Evolutionary conservation across 2,113 vertebrate genomes (phyloP), one percentile per base, ranked within the genome.

Genomic region (Acanthisitta chloris): DNA sequence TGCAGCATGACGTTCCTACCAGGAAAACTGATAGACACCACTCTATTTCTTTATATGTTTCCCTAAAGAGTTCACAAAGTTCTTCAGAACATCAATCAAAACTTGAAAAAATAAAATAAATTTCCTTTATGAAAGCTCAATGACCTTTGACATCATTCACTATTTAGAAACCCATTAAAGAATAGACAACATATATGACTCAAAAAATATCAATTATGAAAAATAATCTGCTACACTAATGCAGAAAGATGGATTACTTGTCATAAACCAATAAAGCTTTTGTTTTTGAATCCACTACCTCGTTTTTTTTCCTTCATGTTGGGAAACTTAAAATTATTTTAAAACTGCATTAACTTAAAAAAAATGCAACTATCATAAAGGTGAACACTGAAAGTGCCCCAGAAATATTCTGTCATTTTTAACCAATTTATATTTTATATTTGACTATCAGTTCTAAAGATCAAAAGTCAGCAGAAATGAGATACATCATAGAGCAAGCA

Each of bases 191-290:
- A 98, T 95, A 98, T 89, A 97, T 95, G 97, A 98, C 96, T 97
- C 96, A 97, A 74, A 94, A 97, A 98, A 98, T 89, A 98, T 97
- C 96, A 98, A 97, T 98, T 98, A 98, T 89, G 83, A 98, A 98
- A 98, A 98, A 96, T 96, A 98, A 97, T 97, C 93, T 96, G 84
- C 97, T 97, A 45, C 52, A 81, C 46, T 97, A 98, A 98, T 91
- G 86, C 76, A 97, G 97, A 97, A 98, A 98, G 97, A 98, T 97
- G 95, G 93, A 98, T 98, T 94, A 93, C 96, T 97, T 98, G 96
- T 97, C 97, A 98, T 94, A 98, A 97, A 95, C 94, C 92, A 98
- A 97, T 96, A 97, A 97, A 96, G 94, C 89, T 97, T 97, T 95
- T 97, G 96, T 97, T 98, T 98, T 88, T 9, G 78, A 97, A 98